A percentile compares a stretch with the other conserved stretches of the same genome.
phyloP scores from a whole-genome alignment of 2,797 vertebrate genomes.

The Selene dorsalis region DNA sequence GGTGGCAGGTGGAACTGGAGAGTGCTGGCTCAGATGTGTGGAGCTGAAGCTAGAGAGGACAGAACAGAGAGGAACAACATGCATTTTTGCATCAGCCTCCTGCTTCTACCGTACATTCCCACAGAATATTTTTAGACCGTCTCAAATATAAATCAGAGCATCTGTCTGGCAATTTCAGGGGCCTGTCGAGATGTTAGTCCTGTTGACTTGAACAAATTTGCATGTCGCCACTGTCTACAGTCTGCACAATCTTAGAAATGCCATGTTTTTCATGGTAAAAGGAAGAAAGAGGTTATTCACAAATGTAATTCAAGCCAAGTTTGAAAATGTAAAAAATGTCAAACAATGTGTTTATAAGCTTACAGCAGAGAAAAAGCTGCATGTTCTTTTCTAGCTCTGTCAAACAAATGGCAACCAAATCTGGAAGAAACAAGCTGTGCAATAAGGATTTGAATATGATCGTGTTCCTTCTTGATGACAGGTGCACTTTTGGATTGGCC shows the following conservation, averaged over 20 bases:
- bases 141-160: conserved; percentile 29
- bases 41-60: conserved; percentile 22
- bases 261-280: conserved; percentile 24
- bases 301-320: neutral
- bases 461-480: neutral
- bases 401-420: neutral
- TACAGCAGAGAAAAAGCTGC: neutral
- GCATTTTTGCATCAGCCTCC: neutral
- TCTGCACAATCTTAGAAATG: conserved; percentile 30
- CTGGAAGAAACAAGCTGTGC: neutral
- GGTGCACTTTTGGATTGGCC: neutral
- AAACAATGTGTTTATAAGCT: neutral
- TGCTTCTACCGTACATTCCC: conserved; percentile 17
- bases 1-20: conserved; percentile 66
- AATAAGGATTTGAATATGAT: neutral
- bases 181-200: conserved; percentile 34
- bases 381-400: neutral
- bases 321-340: neutral
- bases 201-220: conserved; percentile 38
- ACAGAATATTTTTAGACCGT: conserved; percentile 52
- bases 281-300: conserved; percentile 15
- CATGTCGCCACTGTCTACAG: neutral
- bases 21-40: conserved; percentile 15
- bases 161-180: conserved; percentile 27
- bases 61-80: neutral